Evolutionary conservation across 1,140 invertebrate species (phyloP).

Genomic region (Trachymyrmex septentrionalis): DNA sequence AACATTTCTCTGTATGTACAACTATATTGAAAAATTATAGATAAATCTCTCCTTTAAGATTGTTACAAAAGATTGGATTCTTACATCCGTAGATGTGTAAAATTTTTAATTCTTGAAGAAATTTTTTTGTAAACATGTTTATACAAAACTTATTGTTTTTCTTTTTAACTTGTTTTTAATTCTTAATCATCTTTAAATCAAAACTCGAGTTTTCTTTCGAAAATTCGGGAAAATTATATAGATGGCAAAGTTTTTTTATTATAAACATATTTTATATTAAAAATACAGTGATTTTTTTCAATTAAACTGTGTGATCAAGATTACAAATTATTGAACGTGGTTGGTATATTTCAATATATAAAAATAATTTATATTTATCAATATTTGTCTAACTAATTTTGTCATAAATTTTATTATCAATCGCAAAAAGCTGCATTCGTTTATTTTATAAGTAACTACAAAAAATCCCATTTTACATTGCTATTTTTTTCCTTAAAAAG

Average conservation of each 20-base stretch:
- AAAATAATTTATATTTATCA: neutral
- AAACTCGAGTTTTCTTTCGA: neutral
- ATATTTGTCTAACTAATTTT: neutral
- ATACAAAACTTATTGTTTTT: neutral
- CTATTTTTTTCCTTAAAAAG: neutral
- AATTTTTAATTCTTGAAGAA: neutral
- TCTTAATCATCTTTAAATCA: neutral
- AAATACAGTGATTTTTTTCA: neutral
- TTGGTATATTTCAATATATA: neutral
- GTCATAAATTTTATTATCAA: neutral
- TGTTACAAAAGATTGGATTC: neutral
- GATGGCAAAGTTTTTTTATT: neutral
- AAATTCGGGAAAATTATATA: neutral
- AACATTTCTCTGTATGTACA: neutral
- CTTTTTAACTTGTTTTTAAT: neutral
- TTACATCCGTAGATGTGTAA: neutral
- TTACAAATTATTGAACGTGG: neutral
- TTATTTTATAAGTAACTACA: neutral
- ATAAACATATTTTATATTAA: neutral
- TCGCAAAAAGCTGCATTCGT: neutral
- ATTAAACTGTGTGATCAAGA: neutral
- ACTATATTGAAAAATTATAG: conserved; percentile 20
- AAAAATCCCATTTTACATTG: neutral
- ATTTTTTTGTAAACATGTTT: neutral
- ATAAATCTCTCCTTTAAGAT: neutral